Evolutionary conservation across 2,797 vertebrate genomes (phyloP).

Genomic region (Menidia menidia): DNA sequence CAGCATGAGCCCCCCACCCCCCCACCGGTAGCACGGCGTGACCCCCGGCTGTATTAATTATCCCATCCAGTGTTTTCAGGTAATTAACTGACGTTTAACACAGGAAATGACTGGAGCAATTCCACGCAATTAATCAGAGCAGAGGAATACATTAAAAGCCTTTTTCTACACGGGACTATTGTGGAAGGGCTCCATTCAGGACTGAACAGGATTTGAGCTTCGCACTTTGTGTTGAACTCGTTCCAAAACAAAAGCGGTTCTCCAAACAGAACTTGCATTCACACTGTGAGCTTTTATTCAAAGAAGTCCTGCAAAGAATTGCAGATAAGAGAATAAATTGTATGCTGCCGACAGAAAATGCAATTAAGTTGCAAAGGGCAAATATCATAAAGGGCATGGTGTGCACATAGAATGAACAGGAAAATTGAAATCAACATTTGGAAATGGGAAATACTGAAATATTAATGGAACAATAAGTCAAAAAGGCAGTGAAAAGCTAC

Average conservation of each 20-base stretch:
- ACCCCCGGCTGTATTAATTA: conserved; percentile 81
- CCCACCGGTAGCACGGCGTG: conserved; percentile 49
- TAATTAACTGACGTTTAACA: conserved; percentile 84
- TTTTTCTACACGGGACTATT: conserved; percentile 66
- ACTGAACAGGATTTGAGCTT: conserved; percentile 69
- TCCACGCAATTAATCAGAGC: conserved; percentile 80
- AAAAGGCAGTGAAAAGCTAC: not conserved
- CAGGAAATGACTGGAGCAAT: conserved; percentile 73
- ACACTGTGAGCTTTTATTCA: conserved; percentile 28
- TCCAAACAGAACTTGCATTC: conserved; percentile 10
- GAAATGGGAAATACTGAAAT: not conserved
- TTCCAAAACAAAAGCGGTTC: conserved; percentile 33
- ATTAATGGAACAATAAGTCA: not conserved
- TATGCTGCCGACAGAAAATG: conserved; percentile 6
- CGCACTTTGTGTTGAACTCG: conserved; percentile 44
- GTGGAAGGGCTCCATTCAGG: conserved; percentile 56
- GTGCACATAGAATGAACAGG: conserved; percentile 10
- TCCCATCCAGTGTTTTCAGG: conserved; percentile 78
- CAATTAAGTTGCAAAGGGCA: conserved; percentile 35
- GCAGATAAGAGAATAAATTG: conserved; percentile 29
- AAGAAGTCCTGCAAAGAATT: conserved; percentile 30
- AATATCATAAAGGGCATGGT: conserved; percentile 21
- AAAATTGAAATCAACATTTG: conserved; percentile 2
- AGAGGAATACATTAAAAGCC: conserved; percentile 74
- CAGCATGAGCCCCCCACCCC: conserved; percentile 25